phyloP scores from a whole-genome alignment of 2,888 invertebrate species.

The Dynastes maya region DNA sequence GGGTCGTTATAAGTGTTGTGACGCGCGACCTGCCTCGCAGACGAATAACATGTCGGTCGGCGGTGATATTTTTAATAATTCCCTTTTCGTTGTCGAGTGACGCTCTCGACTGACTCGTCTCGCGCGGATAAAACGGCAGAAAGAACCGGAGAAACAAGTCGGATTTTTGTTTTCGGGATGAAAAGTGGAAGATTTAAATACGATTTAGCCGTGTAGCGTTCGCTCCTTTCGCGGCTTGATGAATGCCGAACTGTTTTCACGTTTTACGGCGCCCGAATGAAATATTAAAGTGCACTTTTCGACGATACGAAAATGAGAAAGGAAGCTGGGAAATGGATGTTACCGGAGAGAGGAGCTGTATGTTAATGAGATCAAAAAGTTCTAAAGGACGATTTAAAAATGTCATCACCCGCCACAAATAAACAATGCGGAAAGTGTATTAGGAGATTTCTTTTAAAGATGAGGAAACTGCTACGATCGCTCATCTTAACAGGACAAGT shows the following conservation, averaged over 20 bases:
- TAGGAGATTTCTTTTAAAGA: no score
- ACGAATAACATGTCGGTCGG: constrained; percentile 40
- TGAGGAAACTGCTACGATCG: no score
- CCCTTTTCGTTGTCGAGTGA: constrained; percentile 45
- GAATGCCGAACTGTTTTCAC: constrained; percentile 44
- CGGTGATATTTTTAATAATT: constrained; percentile 41
- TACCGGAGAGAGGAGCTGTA: constrained; percentile 1
- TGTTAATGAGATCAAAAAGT: constrained; percentile 20
- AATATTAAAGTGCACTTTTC: constrained; percentile 37
- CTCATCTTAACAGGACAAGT: no score
- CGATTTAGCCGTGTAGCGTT: constrained; percentile 21
- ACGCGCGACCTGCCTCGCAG: constrained; percentile 37
- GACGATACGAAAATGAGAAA: constrained; percentile 1
- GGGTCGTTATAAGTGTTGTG: constrained; percentile 41
- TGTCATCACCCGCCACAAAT: no score
- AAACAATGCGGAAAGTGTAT: no score
- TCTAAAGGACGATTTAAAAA: not conserved
- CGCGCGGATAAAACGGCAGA: constrained; percentile 1
- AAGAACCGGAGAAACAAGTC: not conserved
- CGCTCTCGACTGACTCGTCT: constrained; percentile 21
- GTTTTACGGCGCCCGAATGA: constrained; percentile 21
- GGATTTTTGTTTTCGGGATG: constrained; percentile 24
- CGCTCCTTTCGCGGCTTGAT: constrained; percentile 34
- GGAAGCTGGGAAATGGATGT: not conserved
- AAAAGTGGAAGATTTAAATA: constrained; percentile 45